These are phyloP conservation scores for Drosophila kambysellisi DNA, from an alignment of 2,888 invertebrate species.

Conservation along the genomic window DNA sequence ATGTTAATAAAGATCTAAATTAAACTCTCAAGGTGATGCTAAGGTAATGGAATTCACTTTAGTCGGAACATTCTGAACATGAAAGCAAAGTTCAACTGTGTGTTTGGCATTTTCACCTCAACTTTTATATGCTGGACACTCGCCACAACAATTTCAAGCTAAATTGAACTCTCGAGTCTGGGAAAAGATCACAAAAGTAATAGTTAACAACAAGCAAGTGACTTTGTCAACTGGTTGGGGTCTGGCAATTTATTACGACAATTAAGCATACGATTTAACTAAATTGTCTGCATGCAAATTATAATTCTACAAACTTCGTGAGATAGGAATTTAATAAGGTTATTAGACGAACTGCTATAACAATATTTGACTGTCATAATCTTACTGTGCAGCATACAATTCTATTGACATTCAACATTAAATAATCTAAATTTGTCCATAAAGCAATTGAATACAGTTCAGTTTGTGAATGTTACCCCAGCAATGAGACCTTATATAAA, in stretches of 20 bases:
- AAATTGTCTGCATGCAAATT: slow-evolving; percentile 38
- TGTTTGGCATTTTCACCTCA: slow-evolving; percentile 19
- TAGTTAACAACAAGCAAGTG: not conserved
- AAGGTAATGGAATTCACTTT: not conserved
- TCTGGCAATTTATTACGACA: not conserved
- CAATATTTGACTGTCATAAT: slow-evolving; percentile 12
- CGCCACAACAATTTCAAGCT: not conserved
- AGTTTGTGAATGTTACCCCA: slow-evolving; percentile 18
- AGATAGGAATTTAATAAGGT: slow-evolving; percentile 7
- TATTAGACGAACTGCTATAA: slow-evolving; percentile 13
- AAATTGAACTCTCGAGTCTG: slow-evolving; percentile 2
- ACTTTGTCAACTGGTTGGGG: not conserved
- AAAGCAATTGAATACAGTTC: slow-evolving; percentile 37
- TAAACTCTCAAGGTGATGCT: slow-evolving; percentile 2
- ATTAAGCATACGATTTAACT: slow-evolving; percentile 4
- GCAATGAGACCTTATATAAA: slow-evolving; percentile 50
- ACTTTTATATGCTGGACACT: not conserved
- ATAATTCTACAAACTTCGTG: slow-evolving; percentile 32
- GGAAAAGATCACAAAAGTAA: slow-evolving; percentile 17
- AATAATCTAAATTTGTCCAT: slow-evolving; percentile 30
- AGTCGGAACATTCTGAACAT: not conserved
- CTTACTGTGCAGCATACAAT: slow-evolving; percentile 36
- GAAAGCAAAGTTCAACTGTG: not conserved
- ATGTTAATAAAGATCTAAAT: not conserved
- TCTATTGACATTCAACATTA: slow-evolving; percentile 21